Evolutionary conservation across 2,888 invertebrate genomes (phyloP), one percentile per base, ranked within the genome.

Genomic region (Callosobruchus maculatus): DNA sequence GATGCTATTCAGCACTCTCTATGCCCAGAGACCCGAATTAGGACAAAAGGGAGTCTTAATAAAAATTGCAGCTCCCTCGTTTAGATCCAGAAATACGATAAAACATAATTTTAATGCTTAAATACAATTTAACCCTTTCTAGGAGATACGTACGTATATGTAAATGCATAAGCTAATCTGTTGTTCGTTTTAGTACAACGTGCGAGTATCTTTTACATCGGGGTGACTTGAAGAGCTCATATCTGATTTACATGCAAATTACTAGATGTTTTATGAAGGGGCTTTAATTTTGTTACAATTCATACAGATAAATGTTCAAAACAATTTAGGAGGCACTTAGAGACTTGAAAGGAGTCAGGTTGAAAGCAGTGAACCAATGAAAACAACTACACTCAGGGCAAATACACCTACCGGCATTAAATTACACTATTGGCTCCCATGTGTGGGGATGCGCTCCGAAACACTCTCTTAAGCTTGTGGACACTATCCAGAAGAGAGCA

Each of bases 71-170:
- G 49, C 18, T 49, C 49, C 49, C 49, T 49, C 49, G 70, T 70
- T 70, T 21, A 74, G 78, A 78, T 78, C 72, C 76, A 76, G 76
- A 71, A 73, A 71, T 70, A 72, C 71, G 78, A 78, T 78, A 77
- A 70, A 72, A 70, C 73, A 78, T 80, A 49, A 49, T 49, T 81
- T 81, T 80, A 81, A 81, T 80, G 80, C 79, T 81, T 77, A 78
- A 79, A 81, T 81, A 78, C 77, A 80, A 79, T 77, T 78, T 77
- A 78, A 78, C 81, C 81, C 80, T 81, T 81, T 80, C 79, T 77
- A 76, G 79, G 79, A 80, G 78, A 73, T 73, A 75, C 26, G 70
- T 70, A 70, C 49, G 49, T 49, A 49, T 49, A 49, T 49, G 49
- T 49, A 49, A 13, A 49, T 49, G 49, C 18, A 49, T 3, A 49